Conservation (phyloP, 2,888 invertebrate genomes). For the Sarcophaga rosellei region DNA sequence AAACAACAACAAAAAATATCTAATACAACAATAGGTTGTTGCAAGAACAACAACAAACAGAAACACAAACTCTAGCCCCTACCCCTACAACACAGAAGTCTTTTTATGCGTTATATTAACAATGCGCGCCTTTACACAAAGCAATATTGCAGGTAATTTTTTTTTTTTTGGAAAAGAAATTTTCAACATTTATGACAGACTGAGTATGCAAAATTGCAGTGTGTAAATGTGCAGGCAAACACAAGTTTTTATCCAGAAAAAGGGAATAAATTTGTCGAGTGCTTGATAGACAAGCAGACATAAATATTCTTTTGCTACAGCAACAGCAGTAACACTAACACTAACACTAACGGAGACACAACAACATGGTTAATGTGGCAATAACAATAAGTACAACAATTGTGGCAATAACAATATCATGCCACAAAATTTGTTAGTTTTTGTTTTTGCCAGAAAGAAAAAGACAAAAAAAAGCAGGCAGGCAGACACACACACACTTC, state of each 20-base stretch:
- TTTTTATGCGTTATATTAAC: constrained; percentile 54
- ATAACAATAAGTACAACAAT: constrained; percentile 1
- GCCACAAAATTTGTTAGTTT: constrained; percentile 51
- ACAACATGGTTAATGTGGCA: constrained; percentile 26
- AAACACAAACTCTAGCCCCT: constrained; percentile 29
- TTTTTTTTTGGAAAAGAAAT: no score
- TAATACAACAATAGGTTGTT: constrained; percentile 39
- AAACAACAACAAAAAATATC: not conserved
- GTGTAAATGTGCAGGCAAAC: not conserved
- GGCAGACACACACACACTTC: not conserved
- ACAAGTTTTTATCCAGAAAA: constrained; percentile 38
- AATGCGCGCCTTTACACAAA: not conserved
- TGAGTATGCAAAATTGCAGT: no score
- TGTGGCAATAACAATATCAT: constrained; percentile 39
- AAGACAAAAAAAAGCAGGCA: not conserved
- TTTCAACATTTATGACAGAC: no score
- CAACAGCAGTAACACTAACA: constrained; percentile 15
- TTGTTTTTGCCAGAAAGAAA: not conserved
- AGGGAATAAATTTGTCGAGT: constrained; percentile 57
- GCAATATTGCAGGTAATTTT: no score
- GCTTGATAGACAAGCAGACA: constrained; percentile 65
- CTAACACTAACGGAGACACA: not conserved
- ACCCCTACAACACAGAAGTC: constrained; percentile 10
- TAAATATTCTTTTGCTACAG: constrained; percentile 6
- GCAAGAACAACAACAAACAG: constrained; percentile 27